Conservation (phyloP, 2,113 vertebrate genomes). For the Cryptotis parvus region DNA sequence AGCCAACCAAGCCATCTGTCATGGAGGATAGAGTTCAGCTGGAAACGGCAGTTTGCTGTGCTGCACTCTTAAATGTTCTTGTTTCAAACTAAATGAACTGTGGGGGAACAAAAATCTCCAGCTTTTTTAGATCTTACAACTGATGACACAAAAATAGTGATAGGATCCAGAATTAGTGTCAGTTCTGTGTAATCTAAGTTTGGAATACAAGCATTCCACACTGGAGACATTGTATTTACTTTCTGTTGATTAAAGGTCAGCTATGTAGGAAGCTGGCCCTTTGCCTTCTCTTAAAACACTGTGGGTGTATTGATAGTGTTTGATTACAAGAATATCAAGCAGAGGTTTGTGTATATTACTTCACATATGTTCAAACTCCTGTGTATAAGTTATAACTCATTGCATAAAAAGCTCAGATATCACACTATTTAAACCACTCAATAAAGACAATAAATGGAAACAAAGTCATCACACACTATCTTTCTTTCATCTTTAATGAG, state of each 20-base stretch:
- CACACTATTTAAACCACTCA: background rate
- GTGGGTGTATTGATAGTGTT: background rate
- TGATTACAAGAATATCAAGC: background rate
- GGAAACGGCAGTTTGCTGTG: constrained; percentile 68
- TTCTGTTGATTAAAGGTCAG: constrained; percentile 3
- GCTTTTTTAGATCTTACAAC: background rate
- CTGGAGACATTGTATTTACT: background rate
- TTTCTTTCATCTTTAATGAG: too few species aligned
- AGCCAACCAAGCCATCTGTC: constrained; percentile 57
- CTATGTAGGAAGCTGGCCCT: background rate
- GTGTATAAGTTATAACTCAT: background rate
- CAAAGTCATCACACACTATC: background rate
- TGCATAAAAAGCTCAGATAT: background rate
- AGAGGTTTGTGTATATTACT: background rate
- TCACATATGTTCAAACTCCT: background rate
- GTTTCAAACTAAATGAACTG: constrained; percentile 59
- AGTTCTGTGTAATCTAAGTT: background rate
- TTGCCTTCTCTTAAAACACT: constrained; percentile 28
- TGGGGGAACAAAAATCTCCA: constrained; percentile 19
- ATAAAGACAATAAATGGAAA: constrained; percentile 13
- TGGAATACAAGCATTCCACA: background rate
- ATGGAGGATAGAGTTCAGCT: constrained; percentile 48
- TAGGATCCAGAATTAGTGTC: background rate
- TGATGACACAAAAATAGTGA: background rate
- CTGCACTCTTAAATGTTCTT: constrained; percentile 46